phyloP scores from a whole-genome alignment of 2,888 invertebrate species.

The Oligia latruncula region DNA sequence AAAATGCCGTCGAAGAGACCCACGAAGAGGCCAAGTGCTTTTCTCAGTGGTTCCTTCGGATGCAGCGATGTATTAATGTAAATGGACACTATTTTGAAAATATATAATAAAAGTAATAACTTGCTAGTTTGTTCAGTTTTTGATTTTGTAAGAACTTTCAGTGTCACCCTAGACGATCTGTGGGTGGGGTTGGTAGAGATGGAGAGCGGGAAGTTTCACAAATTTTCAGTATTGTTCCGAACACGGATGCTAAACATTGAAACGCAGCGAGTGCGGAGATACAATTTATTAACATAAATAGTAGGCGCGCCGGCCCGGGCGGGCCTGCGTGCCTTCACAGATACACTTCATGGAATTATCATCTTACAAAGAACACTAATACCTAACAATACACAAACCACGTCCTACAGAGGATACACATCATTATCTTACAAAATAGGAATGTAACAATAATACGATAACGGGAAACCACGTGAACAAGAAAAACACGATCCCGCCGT shows the following conservation, averaged over 20 bases:
- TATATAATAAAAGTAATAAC: no score
- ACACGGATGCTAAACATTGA: constrained; percentile 12
- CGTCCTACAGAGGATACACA: constrained; percentile 51
- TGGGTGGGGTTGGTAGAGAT: background rate
- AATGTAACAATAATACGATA: constrained; percentile 67
- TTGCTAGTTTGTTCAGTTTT: no score
- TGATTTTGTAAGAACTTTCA: no score
- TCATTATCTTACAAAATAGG: constrained; percentile 66
- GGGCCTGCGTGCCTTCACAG: constrained; percentile 1
- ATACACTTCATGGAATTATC: constrained; percentile 45
- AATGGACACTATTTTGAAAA: no score
- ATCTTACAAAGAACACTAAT: constrained; percentile 51
- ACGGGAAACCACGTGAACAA: constrained; percentile 54
- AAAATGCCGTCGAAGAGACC: no score
- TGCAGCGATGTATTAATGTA: no score
- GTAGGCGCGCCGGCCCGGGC: background rate
- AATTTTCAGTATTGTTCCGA: background rate
- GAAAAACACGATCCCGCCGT: constrained; percentile 46
- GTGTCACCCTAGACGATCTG: no score
- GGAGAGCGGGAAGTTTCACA: background rate
- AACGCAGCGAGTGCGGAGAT: constrained; percentile 48
- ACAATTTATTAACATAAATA: constrained; percentile 61
- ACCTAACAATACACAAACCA: constrained; percentile 57
- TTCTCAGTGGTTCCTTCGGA: no score
- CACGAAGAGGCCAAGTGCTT: no score